These are phyloP conservation scores for Monochamus saltuarius DNA, from an alignment of 1,140 invertebrate genomes.

Conservation along the genomic window DNA sequence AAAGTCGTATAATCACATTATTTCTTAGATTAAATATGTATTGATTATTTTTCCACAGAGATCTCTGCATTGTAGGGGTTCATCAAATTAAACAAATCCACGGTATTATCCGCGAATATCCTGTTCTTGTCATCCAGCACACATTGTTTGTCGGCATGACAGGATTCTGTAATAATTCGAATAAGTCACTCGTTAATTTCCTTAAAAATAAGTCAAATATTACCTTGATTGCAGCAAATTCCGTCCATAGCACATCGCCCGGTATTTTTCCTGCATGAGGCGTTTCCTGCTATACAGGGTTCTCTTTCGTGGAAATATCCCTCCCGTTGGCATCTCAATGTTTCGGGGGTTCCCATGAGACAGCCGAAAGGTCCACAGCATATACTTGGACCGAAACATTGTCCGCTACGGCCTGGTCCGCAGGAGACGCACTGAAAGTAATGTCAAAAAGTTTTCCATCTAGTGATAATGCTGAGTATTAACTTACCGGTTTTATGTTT, in stretches of 20 bases:
- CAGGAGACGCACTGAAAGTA: conserved; percentile 53
- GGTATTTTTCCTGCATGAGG: conserved; percentile 55
- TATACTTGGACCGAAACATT: conserved; percentile 58
- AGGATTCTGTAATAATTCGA: conserved; percentile 49
- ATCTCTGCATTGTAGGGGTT: conserved; percentile 11
- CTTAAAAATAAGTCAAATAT: conserved; percentile 5
- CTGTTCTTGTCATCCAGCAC: conserved; percentile 33
- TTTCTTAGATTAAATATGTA: neutral
- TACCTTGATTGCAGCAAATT: conserved; percentile 59
- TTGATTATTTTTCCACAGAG: conserved; percentile 12
- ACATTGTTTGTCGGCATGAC: conserved; percentile 51
- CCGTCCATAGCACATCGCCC: conserved; percentile 57
- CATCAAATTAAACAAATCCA: conserved; percentile 13
- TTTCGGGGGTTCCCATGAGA: conserved; percentile 55
- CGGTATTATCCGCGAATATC: neutral
- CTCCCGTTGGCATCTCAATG: conserved; percentile 52
- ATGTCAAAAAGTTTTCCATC: neutral
- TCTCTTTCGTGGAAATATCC: conserved; percentile 51
- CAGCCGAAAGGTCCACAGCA: conserved; percentile 59
- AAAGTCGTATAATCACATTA: too few relatives aligned
- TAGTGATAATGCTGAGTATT: conserved; percentile 15
- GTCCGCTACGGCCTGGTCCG: conserved; percentile 53
- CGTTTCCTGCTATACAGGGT: conserved; percentile 56
- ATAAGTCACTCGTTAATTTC: conserved; percentile 1
- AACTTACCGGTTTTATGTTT: conserved; percentile 46